Percentiles rank a stretch among this genome's conserved stretches.
Conservation (phyloP, 2,888 invertebrate species). For the Apodemia duryi region DNA sequence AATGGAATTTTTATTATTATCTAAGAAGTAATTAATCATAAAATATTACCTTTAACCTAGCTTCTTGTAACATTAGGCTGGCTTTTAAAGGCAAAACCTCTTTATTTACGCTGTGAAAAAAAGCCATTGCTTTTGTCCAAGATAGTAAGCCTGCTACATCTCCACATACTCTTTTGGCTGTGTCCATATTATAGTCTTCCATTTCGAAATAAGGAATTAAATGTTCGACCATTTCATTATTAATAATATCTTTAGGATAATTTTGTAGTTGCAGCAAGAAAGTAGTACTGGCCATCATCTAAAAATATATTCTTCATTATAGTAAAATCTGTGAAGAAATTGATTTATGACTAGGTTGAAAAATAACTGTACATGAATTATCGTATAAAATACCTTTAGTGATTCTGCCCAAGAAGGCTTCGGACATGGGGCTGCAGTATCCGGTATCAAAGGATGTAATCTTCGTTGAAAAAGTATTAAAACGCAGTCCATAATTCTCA, state of each 20-base stretch:
- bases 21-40: not conserved
- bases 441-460: conserved; percentile 89
- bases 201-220: conserved; percentile 94
- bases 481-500: conserved; percentile 99
- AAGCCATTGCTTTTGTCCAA: conserved; percentile 98
- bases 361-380: not conserved
- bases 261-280: conserved; percentile 95
- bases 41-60: conserved; percentile 82
- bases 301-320: conserved; percentile 24
- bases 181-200: conserved; percentile 99
- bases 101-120: conserved; percentile 97
- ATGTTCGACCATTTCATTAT: conserved; percentile 97
- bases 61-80: conserved; percentile 94
- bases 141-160: conserved; percentile 96
- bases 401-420: conserved; percentile 99
- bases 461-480: conserved; percentile 94
- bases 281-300: conserved; percentile 97
- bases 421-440: conserved; percentile 89
- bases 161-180: conserved; percentile 96
- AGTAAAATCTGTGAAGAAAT: too few relatives aligned
- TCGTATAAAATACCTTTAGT: conserved; percentile 82
- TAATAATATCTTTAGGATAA: conserved; percentile 97
- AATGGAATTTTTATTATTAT: not conserved
- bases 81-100: conserved; percentile 97
- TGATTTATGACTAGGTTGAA: not conserved